These are phyloP conservation scores for Volucella bombylans DNA, from an alignment of 2,888 invertebrate species.

Conservation along the genomic window DNA sequence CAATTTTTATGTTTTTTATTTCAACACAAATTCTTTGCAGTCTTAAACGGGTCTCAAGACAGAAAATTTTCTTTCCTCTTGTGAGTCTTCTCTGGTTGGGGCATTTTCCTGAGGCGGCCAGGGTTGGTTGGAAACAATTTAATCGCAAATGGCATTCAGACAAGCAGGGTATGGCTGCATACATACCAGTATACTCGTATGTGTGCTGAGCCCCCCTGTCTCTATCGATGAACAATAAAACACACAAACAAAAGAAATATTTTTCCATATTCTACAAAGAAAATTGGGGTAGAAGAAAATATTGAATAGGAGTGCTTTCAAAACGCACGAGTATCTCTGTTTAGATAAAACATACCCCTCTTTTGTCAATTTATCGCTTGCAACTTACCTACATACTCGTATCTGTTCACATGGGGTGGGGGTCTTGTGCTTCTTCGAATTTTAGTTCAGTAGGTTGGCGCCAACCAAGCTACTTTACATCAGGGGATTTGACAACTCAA, in stretches of 20 bases:
- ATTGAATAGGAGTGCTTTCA: not conserved
- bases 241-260: conserved; percentile 4
- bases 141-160: conserved; percentile 66
- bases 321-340: not conserved
- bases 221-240: not conserved
- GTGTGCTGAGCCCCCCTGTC: too few relatives aligned
- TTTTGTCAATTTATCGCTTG: conserved; percentile 43
- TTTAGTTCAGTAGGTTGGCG: conserved; percentile 58
- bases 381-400: conserved; percentile 8
- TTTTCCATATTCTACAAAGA: conserved; percentile 35
- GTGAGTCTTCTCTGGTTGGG: conserved; percentile 34
- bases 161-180: conserved; percentile 56
- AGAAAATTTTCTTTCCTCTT: conserved; percentile 30
- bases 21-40: conserved; percentile 48
- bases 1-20: conserved; percentile 39
- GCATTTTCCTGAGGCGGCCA: conserved; percentile 19
- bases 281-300: conserved; percentile 34
- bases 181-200: too few relatives aligned
- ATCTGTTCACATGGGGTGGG: conserved; percentile 22
- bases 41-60: conserved; percentile 60
- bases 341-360: conserved; percentile 8
- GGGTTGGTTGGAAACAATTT: conserved; percentile 43
- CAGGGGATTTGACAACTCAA: conserved; percentile 26
- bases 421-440: conserved; percentile 42
- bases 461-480: conserved; percentile 26